Conservation (phyloP, 1,140 invertebrate species). For the Trialeurodes vaporariorum region DNA sequence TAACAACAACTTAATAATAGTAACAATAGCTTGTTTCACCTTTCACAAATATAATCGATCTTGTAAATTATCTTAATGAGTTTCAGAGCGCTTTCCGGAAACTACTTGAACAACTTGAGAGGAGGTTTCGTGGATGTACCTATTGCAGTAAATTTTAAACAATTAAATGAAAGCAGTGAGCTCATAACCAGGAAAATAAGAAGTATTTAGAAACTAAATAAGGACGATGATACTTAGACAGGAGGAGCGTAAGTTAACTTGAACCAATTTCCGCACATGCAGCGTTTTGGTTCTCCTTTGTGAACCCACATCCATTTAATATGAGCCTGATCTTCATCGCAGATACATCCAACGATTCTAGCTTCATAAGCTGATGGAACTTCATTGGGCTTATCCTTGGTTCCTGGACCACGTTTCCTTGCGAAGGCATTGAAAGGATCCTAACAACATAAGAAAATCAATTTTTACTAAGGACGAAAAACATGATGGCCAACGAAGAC, state of each 20-base stretch:
- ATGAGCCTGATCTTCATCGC: constrained; percentile 79
- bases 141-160: no score
- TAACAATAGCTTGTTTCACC: background rate
- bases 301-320: constrained; percentile 93
- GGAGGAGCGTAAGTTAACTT: constrained; percentile 46
- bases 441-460: no score
- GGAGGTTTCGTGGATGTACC: background rate
- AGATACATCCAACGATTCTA: constrained; percentile 89
- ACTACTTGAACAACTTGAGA: no score
- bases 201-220: background rate
- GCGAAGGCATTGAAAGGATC: constrained; percentile 82
- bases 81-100: no score
- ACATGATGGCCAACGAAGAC: no score
- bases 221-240: constrained; percentile 12
- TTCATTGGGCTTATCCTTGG: constrained; percentile 73
- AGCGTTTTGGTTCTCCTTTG: constrained; percentile 74
- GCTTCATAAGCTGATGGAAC: constrained; percentile 81
- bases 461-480: no score
- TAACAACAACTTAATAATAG: constrained; percentile 1
- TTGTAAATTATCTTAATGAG: background rate
- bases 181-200: background rate
- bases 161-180: background rate
- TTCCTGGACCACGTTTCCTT: constrained; percentile 59
- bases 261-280: constrained; percentile 94
- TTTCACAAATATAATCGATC: background rate